Evolutionary conservation across 2,888 invertebrate species (phyloP).

Genomic region (Nephrotoma flavescens): DNA sequence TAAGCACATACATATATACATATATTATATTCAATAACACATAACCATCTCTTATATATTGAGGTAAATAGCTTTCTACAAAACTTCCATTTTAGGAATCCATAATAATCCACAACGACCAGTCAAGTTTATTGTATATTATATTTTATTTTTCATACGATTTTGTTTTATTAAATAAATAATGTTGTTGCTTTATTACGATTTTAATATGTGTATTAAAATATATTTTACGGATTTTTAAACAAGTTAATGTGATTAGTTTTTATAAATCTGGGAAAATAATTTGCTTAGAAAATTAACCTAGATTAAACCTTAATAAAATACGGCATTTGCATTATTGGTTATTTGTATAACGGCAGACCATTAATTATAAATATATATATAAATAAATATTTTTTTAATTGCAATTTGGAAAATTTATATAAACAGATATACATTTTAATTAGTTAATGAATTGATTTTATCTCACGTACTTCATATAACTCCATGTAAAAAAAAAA

Average conservation of each 20-base stretch:
- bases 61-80: slow-evolving; percentile 21
- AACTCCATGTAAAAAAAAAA: background rate
- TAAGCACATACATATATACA: no score
- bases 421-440: background rate
- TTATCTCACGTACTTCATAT: background rate
- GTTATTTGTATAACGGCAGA: background rate
- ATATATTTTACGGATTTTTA: background rate
- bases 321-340: background rate
- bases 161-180: background rate
- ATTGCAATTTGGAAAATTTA: background rate
- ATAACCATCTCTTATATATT: slow-evolving; percentile 13
- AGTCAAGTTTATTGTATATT: slow-evolving; percentile 2
- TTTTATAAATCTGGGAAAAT: background rate
- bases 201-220: background rate
- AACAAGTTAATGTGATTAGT: background rate
- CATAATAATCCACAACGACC: slow-evolving; percentile 5
- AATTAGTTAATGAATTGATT: background rate
- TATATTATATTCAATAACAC: slow-evolving; percentile 6
- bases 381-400: background rate
- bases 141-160: background rate
- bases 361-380: background rate
- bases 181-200: background rate
- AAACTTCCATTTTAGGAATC: slow-evolving; percentile 20
- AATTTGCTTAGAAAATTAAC: background rate
- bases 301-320: background rate